phyloP scores from a whole-genome alignment of 2,113 vertebrate genomes.

The Zosterops japonicus region DNA sequence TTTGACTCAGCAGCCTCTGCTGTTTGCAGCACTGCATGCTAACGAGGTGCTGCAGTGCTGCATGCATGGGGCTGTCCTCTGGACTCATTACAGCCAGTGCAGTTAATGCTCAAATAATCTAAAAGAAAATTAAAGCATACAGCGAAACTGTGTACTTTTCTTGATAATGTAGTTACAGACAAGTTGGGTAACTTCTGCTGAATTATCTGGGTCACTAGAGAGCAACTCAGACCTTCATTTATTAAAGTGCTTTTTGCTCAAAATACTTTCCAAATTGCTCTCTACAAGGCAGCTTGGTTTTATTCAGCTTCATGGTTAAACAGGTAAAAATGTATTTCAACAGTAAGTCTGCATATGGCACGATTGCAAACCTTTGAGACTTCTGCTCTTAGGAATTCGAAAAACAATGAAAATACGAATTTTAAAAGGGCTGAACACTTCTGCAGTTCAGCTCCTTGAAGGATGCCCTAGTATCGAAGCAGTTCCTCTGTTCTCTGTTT shows the following conservation, averaged over 20 bases:
- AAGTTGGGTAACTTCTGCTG: background rate
- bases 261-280: conserved; percentile 3
- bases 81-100: background rate
- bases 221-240: conserved; percentile 9
- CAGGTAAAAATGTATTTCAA: background rate
- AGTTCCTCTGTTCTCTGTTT: background rate
- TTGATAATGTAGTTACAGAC: background rate
- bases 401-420: background rate
- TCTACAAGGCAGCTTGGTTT: background rate
- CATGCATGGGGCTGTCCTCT: background rate
- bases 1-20: conserved; percentile 37
- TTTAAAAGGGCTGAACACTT: background rate
- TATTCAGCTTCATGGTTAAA: conserved; percentile 24
- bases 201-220: conserved; percentile 10
- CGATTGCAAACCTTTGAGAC: background rate
- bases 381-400: background rate
- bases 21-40: background rate
- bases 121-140: background rate
- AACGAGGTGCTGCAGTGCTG: background rate
- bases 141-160: background rate
- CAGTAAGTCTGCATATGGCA: background rate
- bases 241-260: conserved; percentile 30
- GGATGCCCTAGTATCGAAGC: rapidly evolving
- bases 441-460: background rate
- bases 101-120: background rate